phyloP scores from a whole-genome alignment of 2,888 invertebrate species.

The Thymelicus sylvestris region DNA sequence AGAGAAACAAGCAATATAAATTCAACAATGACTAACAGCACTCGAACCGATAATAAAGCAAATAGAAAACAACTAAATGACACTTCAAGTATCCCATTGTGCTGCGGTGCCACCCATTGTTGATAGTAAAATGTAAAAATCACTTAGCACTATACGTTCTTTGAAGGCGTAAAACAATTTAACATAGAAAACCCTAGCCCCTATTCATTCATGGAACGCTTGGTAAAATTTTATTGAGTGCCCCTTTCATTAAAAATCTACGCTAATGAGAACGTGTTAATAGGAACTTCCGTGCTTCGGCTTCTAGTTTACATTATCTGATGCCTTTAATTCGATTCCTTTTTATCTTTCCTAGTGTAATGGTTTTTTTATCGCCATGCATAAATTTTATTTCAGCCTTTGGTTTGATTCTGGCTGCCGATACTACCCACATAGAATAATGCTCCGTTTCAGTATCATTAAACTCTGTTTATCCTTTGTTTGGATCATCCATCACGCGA shows the following conservation, averaged over 20 bases:
- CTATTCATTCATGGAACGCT: constrained; percentile 38
- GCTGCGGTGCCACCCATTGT: constrained; percentile 45
- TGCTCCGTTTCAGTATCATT: constrained; percentile 29
- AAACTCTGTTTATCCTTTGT: constrained; percentile 31
- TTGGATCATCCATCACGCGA: constrained; percentile 30
- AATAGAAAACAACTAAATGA: constrained; percentile 47
- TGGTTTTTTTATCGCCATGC: constrained; percentile 33
- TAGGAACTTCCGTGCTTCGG: constrained; percentile 58
- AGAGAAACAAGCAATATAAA: constrained; percentile 34
- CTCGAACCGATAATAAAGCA: constrained; percentile 39
- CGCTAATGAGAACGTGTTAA: constrained; percentile 71
- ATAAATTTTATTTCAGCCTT: constrained; percentile 34
- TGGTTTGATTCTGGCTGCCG: constrained; percentile 39
- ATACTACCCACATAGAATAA: constrained; percentile 51
- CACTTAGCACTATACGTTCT: constrained; percentile 38
- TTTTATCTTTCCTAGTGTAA: constrained; percentile 31
- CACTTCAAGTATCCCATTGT: constrained; percentile 51
- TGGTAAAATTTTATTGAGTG: constrained; percentile 59
- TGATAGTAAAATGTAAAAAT: constrained; percentile 55
- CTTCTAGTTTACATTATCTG: constrained; percentile 39
- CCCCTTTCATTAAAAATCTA: constrained; percentile 60
- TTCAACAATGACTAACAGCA: constrained; percentile 36
- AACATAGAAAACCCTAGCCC: constrained; percentile 39
- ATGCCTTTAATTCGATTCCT: constrained; percentile 44
- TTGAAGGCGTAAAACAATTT: constrained; percentile 50